A percentile compares a stretch with the other conserved stretches of the same genome.
Evolutionary conservation across 2,113 vertebrate genomes (phyloP).

Genomic region (Clarias batrachus): DNA sequence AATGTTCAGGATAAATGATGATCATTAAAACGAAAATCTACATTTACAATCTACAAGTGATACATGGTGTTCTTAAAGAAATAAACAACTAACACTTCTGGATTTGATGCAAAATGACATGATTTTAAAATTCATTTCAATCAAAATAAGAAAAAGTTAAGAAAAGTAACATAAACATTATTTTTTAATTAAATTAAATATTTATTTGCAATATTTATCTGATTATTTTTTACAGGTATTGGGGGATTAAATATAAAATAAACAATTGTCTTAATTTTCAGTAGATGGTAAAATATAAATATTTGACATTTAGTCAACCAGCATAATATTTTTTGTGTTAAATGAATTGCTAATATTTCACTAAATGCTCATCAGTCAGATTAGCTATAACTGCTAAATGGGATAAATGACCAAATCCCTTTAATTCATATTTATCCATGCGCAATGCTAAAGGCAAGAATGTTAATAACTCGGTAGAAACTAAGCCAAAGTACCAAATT

Average conservation of each 20-base stretch:
- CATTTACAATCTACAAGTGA: neutral
- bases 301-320: neutral
- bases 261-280: neutral
- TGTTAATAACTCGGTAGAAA: neutral
- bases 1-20: neutral
- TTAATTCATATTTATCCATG: slow-evolving; percentile 7
- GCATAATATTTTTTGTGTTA: neutral
- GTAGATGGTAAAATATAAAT: neutral
- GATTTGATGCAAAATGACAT: neutral
- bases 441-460: neutral
- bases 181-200: neutral
- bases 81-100: neutral
- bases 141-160: neutral
- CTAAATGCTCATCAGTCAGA: neutral
- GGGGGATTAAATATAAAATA: neutral
- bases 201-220: neutral
- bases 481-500: neutral
- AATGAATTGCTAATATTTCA: neutral
- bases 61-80: neutral
- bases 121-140: neutral
- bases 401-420: slow-evolving; percentile 8
- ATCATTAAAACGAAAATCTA: neutral
- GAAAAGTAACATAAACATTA: neutral
- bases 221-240: neutral
- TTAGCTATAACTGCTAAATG: neutral